Percentiles rank a stretch among this genome's conserved stretches.
Conservation (phyloP, 64 coral and sea anemone genomes). For the Actinia tenebrosa region DNA sequence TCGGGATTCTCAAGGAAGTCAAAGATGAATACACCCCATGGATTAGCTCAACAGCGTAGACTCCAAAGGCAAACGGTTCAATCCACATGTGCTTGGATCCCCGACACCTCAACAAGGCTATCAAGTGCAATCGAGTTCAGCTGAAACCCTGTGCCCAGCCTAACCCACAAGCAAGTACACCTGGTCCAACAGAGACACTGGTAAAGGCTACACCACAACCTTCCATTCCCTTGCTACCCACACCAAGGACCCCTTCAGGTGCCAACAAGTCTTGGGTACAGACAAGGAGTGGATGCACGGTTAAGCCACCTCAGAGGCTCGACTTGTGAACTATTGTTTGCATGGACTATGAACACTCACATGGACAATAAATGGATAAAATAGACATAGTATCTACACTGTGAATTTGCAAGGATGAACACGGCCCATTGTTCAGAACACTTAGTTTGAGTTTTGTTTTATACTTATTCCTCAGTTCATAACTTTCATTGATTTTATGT, state of each 20-base stretch:
- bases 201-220: background rate
- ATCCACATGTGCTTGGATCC: conserved; percentile 24
- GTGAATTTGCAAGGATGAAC: background rate
- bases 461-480: background rate
- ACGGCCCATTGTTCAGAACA: background rate
- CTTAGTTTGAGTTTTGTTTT: background rate
- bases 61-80: conserved; percentile 18
- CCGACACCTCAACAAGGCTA: conserved; percentile 20
- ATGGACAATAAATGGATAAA: background rate
- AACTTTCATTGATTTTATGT: background rate
- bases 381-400: background rate
- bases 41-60: conserved; percentile 17
- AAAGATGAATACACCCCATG: conserved; percentile 6
- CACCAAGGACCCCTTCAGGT: background rate
- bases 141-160: background rate
- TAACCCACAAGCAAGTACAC: conserved; percentile 10
- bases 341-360: background rate
- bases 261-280: background rate
- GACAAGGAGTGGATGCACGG: background rate
- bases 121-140: background rate
- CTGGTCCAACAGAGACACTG: background rate
- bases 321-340: background rate
- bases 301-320: background rate
- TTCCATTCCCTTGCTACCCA: background rate
- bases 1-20: conserved; percentile 37